Base-by-base conservation (phyloP, 2,888 invertebrate genomes). In the Eupithecia centaureata region DNA sequence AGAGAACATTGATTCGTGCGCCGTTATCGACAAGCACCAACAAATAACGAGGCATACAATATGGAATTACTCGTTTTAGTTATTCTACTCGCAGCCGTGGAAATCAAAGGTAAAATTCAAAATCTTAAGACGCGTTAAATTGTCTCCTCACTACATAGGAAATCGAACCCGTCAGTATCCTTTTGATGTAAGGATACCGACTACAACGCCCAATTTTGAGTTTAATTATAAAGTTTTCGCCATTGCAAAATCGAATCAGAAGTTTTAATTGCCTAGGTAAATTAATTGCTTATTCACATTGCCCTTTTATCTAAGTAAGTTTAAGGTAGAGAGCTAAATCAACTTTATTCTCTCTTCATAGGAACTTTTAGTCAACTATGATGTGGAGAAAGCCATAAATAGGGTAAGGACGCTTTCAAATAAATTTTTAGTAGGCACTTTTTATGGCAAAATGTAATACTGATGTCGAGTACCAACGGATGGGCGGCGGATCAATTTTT, bases 161-260 rank as follows among this genome's bases (percentile, higher is more conserved):
- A 72, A 75, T 71, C 58, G 57, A 68, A 70, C 35, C 62, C 70
- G 70, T 67, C 71, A 68, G 68, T 63, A 28, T 61, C 67, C 59
- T 68, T 67, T 5, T 25, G 51, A 67, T 68, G 51, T 61, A 27
- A 15, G 15, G 27, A 2, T 52, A 47, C 8, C 18, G 4, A 27
- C 18, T n/a, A n/a, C 28, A 30, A 28, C n/a, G 32, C 47, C 51
- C 33, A 25, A 67, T 47, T 71, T 61, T 22, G 47, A 22, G 62
- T 67, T 67, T 65, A 70, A 68, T 67, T 61, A 61, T 58, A 51
- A 70, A 70, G 68, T 70, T 71, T 63, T 64, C 65, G 66, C 52
- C 33, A 25, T 57, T 62, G 57, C 59, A 38, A 70, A 69, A 72
- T 70, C 63, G 60, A 70, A 71, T 72, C 61, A 61, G 30, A 73